Conservation (phyloP, 2,797 vertebrate genomes). For the Mycteria americana region DNA sequence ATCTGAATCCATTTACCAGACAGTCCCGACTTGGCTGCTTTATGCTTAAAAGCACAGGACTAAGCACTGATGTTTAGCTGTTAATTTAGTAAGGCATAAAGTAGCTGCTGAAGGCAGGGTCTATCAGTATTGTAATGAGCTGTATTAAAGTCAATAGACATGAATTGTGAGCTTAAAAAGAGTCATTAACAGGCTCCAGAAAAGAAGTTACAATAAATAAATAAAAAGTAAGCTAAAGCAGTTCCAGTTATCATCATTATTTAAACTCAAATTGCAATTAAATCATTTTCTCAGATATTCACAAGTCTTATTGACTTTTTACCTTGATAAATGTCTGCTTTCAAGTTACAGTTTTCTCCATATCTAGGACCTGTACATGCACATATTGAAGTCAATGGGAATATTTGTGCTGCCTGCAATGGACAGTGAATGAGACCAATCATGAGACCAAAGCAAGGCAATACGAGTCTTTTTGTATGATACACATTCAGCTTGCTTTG, state of each 20-base stretch:
- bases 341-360: not conserved
- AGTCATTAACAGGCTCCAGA: not conserved
- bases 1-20: not conserved
- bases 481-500: not conserved
- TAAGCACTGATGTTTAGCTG: not conserved
- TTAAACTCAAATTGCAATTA: conserved; percentile 15
- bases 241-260: not conserved
- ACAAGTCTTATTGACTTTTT: not conserved
- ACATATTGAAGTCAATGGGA: not conserved
- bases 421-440: not conserved
- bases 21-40: not conserved
- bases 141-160: not conserved
- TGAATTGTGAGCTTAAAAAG: not conserved
- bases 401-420: not conserved
- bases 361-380: not conserved
- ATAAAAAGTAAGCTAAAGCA: not conserved
- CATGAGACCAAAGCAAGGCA: not conserved
- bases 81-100: not conserved
- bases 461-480: not conserved
- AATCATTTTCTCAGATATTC: not conserved
- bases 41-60: not conserved
- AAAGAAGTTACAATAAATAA: not conserved
- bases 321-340: not conserved
- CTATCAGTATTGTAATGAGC: not conserved
- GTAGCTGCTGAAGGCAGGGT: not conserved